Evolutionary conservation across 2,113 vertebrate genomes (phyloP).

Genomic region (Bungarus multicinctus): DNA sequence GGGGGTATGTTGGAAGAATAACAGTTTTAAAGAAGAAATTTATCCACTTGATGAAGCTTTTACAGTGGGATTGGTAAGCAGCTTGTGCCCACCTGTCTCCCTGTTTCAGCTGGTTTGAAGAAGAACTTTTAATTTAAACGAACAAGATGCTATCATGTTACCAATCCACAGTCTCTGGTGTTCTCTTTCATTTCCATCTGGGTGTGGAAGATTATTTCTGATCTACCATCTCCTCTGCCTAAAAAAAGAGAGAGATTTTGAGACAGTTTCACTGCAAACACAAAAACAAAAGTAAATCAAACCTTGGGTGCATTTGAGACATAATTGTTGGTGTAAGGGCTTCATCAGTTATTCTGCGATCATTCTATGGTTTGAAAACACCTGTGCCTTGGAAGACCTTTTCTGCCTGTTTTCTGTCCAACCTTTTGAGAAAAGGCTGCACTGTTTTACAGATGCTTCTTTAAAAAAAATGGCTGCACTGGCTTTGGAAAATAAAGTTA

Average conservation of each 20-base stretch:
- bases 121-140: neutral
- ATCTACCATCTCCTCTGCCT: neutral
- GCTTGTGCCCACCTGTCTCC: neutral
- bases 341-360: neutral
- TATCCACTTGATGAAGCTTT: neutral
- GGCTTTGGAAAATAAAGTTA: neutral
- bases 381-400: neutral
- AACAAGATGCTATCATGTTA: neutral
- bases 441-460: neutral
- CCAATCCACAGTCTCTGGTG: neutral
- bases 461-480: neutral
- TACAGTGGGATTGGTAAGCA: neutral
- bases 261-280: neutral
- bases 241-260: neutral
- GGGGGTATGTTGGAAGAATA: neutral
- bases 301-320: neutral
- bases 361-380: neutral
- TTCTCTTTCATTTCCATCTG: neutral
- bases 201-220: neutral
- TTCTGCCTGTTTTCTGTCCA: neutral
- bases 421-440: neutral
- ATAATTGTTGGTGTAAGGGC: neutral
- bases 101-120: neutral
- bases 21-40: neutral
- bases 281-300: neutral